phyloP scores from a whole-genome alignment of 2,888 invertebrate genomes.

The Phasia obesa region DNA sequence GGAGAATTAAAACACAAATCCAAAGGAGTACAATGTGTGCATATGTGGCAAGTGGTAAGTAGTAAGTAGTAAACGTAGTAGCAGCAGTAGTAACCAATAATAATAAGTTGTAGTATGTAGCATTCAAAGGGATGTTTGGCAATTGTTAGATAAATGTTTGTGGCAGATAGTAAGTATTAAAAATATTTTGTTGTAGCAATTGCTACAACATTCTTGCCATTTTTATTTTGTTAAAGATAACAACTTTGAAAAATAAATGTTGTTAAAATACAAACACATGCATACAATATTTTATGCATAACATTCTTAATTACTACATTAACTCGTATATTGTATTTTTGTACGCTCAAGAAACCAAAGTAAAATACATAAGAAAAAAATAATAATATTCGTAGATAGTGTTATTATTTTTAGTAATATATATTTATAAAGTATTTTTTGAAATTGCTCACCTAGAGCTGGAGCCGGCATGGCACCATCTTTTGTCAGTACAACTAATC shows the following conservation, averaged over 20 bases:
- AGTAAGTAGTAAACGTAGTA: constrained; percentile 17
- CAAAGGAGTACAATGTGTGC: constrained; percentile 3
- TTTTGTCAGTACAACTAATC: constrained; percentile 82
- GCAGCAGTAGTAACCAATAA: background rate
- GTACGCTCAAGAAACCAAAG: constrained; percentile 35
- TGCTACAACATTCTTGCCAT: background rate
- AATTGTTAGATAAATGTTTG: background rate
- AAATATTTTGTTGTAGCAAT: constrained; percentile 5
- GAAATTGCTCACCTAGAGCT: constrained; percentile 82
- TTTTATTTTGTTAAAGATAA: background rate
- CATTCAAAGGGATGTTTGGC: constrained; percentile 48
- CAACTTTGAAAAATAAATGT: background rate
- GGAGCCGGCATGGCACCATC: constrained; percentile 83
- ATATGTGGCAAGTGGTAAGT: constrained; percentile 9
- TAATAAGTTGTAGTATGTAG: constrained; percentile 23
- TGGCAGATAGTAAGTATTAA: background rate
- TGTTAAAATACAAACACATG: constrained; percentile 37
- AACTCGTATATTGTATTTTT: no score
- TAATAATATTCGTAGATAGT: background rate
- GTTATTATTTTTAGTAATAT: background rate
- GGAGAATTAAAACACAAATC: constrained; percentile 26
- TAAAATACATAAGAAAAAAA: constrained; percentile 29
- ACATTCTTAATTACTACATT: background rate
- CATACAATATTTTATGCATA: constrained; percentile 10
- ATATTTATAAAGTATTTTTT: constrained; percentile 26